Evolutionary conservation across 1,140 invertebrate species (phyloP), one percentile per base, ranked within the genome.

Genomic region (Vollenhovia emeryi): DNA sequence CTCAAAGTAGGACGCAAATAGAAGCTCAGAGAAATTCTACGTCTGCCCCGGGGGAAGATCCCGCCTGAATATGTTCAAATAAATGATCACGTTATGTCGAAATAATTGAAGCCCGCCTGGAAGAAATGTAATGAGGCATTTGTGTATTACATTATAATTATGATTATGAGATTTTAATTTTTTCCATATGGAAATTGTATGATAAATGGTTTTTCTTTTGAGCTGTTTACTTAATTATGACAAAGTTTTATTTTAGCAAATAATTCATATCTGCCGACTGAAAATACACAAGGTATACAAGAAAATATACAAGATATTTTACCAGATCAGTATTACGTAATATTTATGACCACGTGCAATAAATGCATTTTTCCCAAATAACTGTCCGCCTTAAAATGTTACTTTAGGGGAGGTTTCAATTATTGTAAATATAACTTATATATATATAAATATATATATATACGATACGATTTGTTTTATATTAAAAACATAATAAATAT

Each of bases 1-100:
- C 92, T 74, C 93, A 91, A 85, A 92, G 86, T 83, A 91, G 92
- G 78, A 93, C 93, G 55, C 94, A 94, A 91, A 92, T 94, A 62
- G 93, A 94, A 90, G 85, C 93, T 66, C 93, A 91, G 45, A 85
- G 90, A 69, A 92, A 82, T 69, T 87, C 92, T 69, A 87, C 92
- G 33, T 89, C 92, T 62, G 79, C 90, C 45, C 90, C 92, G 45
- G 91, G 89, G 18, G 92, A 93, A 43, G 92, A 93, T 36, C 86
- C 92, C 79, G 91, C 92, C 82, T 93, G 92, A 93, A 91, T 76
- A 88, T 90, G 89, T 89, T 89, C 82, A 87, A 89, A 90, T 85
- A 68, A 90, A 87, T 89, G 60, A 80, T 50, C 36, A 80, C 30
- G 86, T 87, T 85, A 86, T 74, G 71, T 76, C 85, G 71, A 86